Conservation (phyloP, 30 jellyfish, hydroid and myxozoan species). For the Phacellophora camtschatica region DNA sequence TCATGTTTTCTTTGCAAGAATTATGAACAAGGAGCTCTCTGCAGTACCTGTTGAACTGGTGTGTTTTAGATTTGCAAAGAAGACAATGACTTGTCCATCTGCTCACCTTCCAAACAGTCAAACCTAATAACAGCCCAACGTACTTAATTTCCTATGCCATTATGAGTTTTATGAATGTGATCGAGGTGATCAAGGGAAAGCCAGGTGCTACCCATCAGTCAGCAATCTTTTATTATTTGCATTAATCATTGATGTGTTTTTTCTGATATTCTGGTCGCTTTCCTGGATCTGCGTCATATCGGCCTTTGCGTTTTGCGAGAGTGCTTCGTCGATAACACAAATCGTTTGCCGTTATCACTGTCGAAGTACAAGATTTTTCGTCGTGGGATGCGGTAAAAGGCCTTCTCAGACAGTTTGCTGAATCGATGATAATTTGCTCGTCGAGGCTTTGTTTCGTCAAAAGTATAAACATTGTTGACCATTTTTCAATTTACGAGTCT, state of each 20-base stretch:
- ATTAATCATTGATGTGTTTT: conserved; percentile 36
- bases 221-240: conserved; percentile 8
- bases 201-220: conserved; percentile 47
- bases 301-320: conserved; percentile 1
- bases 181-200: not conserved
- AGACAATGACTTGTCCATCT: not conserved
- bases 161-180: not conserved
- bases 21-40: too few relatives aligned
- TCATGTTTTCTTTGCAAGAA: too few relatives aligned
- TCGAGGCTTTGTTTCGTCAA: conserved; percentile 47
- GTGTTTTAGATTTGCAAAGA: not conserved
- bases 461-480: conserved; percentile 51
- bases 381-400: not conserved
- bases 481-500: conserved; percentile 14
- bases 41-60: conserved; percentile 6
- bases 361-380: not conserved
- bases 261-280: conserved; percentile 9
- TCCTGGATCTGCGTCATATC: conserved; percentile 51
- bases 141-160: not conserved
- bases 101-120: not conserved
- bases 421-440: conserved; percentile 51
- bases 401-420: conserved; percentile 50
- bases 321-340: not conserved
- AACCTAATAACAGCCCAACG: not conserved
- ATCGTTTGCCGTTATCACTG: too few relatives aligned